Evolutionary conservation across 2,888 invertebrate genomes (phyloP).

Genomic region (Cryptophagus acutangulus): DNA sequence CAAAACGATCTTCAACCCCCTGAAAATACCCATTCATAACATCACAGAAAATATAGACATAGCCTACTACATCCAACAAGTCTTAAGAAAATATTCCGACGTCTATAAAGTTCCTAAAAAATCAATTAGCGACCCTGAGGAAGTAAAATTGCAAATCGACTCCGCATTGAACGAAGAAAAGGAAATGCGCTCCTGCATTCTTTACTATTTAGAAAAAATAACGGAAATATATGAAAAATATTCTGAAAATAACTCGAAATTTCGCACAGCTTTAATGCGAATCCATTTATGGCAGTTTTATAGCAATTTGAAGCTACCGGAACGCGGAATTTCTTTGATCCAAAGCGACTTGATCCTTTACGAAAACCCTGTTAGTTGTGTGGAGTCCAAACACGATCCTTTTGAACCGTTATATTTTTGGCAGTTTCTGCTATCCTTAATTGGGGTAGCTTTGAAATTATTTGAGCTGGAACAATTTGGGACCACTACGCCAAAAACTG

Average conservation of each 20-base stretch:
- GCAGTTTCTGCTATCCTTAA: constrained; percentile 57
- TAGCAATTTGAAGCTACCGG: constrained; percentile 53
- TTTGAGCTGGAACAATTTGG: constrained; percentile 37
- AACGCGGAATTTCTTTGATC: constrained; percentile 49
- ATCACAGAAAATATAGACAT: too few relatives aligned
- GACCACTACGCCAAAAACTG: constrained; percentile 43
- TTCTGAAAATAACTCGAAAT: constrained; percentile 42
- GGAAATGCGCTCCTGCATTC: constrained; percentile 49
- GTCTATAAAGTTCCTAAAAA: too few relatives aligned
- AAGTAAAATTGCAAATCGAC: too few relatives aligned
- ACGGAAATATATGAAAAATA: constrained; percentile 53
- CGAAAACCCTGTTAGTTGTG: constrained; percentile 49
- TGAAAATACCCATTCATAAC: too few relatives aligned
- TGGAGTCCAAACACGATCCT: constrained; percentile 51
- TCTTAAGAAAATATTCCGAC: too few relatives aligned
- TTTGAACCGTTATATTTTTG: constrained; percentile 59
- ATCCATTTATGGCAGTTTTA: constrained; percentile 59
- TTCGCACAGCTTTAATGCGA: constrained; percentile 43
- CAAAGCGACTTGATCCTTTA: constrained; percentile 52
- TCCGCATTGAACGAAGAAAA: constrained; percentile 49
- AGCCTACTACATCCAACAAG: too few relatives aligned
- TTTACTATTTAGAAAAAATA: constrained; percentile 49
- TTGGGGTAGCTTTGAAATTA: constrained; percentile 45
- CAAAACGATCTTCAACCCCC: too few relatives aligned
- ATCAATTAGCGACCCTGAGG: too few relatives aligned